Conservation (phyloP, 2,888 invertebrate species). For the Lacanobia wlatinum region DNA sequence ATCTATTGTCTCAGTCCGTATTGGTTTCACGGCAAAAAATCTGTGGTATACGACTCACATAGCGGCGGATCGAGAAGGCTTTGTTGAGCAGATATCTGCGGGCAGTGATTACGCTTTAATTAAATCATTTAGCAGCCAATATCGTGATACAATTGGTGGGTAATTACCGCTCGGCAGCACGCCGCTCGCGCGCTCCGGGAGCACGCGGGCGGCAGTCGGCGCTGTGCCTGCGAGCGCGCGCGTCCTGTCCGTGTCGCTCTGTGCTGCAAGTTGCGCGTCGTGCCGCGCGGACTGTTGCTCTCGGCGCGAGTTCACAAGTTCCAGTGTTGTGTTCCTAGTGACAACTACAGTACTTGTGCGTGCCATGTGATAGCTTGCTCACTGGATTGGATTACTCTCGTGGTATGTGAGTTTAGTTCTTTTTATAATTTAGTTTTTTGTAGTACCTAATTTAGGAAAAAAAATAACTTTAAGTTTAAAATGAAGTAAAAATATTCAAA, state of each 20-base stretch:
- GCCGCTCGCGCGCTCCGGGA: not conserved
- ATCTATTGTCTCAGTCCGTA: constrained; percentile 5
- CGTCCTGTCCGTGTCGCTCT: not conserved
- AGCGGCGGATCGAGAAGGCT: constrained; percentile 4
- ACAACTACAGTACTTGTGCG: constrained; percentile 4
- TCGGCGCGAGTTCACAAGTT: constrained; percentile 14
- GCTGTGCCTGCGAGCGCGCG: constrained; percentile 6
- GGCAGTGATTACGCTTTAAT: constrained; percentile 34
- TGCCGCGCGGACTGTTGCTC: constrained; percentile 6
- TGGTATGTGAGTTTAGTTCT: constrained; percentile 31
- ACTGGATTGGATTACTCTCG: constrained; percentile 29
- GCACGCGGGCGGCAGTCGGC: constrained; percentile 27
- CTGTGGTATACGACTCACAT: not conserved
- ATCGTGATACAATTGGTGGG: constrained; percentile 36
- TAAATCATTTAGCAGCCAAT: constrained; percentile 36
- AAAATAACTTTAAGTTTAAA: not conserved
- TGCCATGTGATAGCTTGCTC: constrained; percentile 17
- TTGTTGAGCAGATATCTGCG: constrained; percentile 16
- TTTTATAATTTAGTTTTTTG: not conserved
- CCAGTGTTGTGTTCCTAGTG: constrained; percentile 24
- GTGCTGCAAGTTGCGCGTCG: not conserved
- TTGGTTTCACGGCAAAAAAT: not conserved
- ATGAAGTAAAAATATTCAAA: not conserved
- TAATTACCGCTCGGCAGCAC: constrained; percentile 15
- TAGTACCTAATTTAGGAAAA: not conserved